Conservation (phyloP, 2,888 invertebrate species). For the Sinhomidia bicolor region DNA sequence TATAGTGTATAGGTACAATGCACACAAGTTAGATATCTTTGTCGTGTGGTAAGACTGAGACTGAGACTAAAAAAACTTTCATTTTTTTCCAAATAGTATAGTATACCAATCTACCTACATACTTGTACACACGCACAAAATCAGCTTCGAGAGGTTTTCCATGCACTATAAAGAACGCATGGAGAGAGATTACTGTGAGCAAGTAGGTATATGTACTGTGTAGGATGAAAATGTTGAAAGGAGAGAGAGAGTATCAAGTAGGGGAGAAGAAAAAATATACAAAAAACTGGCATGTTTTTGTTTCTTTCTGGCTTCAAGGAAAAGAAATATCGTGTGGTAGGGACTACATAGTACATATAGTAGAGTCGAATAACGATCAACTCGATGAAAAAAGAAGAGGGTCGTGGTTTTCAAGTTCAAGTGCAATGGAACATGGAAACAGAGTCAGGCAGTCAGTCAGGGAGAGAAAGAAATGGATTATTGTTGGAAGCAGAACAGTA, state of each 20-base stretch:
- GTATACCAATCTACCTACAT: not conserved
- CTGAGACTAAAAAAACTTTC: conserved; percentile 7
- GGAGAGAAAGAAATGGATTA: not conserved
- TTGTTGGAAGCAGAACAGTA: conserved; percentile 5
- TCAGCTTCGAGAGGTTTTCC: conserved; percentile 21
- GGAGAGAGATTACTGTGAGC: not conserved
- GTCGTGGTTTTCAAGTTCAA: conserved; percentile 71
- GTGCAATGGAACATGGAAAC: conserved; percentile 68
- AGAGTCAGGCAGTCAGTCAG: conserved; percentile 47
- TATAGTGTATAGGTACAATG: conserved; percentile 2
- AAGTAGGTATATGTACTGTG: conserved; percentile 2
- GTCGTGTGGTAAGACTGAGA: not conserved
- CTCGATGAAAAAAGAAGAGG: conserved; percentile 43
- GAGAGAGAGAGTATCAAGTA: not conserved
- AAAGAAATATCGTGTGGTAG: conserved; percentile 2
- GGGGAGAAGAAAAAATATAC: conserved; percentile 27
- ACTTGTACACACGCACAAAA: conserved; percentile 11
- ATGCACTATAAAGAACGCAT: not conserved
- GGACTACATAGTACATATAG: not conserved
- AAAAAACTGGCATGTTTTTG: conserved; percentile 52
- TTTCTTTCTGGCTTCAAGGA: conserved; percentile 18
- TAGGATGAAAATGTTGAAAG: conserved; percentile 31
- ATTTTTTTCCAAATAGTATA: not conserved
- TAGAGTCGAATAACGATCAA: conserved; percentile 45
- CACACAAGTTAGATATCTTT: not conserved